Base-by-base conservation (phyloP, 2,797 vertebrate genomes). In the Cetoscarus ocellatus region DNA sequence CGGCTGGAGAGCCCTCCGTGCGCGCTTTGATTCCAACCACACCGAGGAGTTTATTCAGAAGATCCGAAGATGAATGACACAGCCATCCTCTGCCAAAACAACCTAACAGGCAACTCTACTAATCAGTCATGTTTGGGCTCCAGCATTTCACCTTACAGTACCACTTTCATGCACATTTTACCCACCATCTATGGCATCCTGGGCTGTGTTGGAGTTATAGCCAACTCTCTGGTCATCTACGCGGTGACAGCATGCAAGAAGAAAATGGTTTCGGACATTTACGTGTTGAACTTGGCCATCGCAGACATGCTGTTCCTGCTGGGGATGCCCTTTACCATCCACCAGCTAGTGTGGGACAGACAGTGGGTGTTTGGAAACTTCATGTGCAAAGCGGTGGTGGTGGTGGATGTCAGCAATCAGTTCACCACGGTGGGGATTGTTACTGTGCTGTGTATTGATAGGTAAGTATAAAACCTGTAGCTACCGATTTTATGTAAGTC, bases 311-410 rank as follows among this genome's bases (percentile, higher is more conserved):
- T 96, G 10, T 96, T 95, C 79, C 10, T 96, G 74, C 80, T 95
- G 0, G 94, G 95, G 68, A 96, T 96, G 95, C 95, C 95, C 55
- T 96, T 96, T 77, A 95, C 95, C 84, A 95, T 95, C 27, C 95
- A 96, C 75, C 95, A 96, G 84, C 92, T 96, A 78, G 93, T 96
- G 60, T 79, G 95, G 48, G 94, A 95, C 90, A 80, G 93, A 7
- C 93, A 94, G 90, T 96, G 95, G 95, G 93, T 93, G 10, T 95
- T 96, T 66, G 95, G 95, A n/a, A 93, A 92, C 90, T 94, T 95
- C 73, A 95, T 95, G 95, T 96, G 95, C 35, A 95, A 95, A 64
- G 94, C 94, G 14, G 94, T 96, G 6, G 95, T 95, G 68, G 95
- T 95, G 82, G 93, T 95, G 85, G 95, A 96, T 42, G 95, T 95